Base-by-base conservation (phyloP, 2,797 vertebrate species). In the Zenarchopterus dispar region DNA sequence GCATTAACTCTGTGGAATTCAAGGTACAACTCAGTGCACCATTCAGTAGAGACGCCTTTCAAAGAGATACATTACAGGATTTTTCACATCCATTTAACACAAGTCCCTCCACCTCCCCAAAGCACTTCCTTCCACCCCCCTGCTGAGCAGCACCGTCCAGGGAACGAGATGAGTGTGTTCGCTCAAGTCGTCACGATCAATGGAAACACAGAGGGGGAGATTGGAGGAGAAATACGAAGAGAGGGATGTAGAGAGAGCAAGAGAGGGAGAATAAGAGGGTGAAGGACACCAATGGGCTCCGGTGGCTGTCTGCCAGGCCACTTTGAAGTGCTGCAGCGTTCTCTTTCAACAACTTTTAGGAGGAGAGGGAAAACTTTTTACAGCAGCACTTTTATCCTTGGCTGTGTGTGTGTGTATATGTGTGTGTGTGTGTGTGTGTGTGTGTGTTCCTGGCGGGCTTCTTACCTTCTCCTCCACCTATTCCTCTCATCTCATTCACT, bases 321-420 rank as follows among this genome's bases (percentile, higher is more conserved):
- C 88, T 92, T 92, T 93, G 91, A 93, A 91, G 89, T 92, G 76
- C 84, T 73, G 60, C 85, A 82, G 87, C 64, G 54, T 74, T 89
- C 89, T 89, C 88, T 93, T 90, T 91, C 84, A 89, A 84, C 75
- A 84, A 88, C 88, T 91, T 91, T 91, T 86, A 88, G 86, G 82
- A 87, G 84, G 80, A 82, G 84, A 83, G 74, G 67, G 77, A 66
- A 86, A 85, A 83, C 70, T 87, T 88, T 90, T 87, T 84, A 85
- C 73, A 81, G 76, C 81, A 85, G 65, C 76, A 86, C 86, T 89
- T 92, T 89, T 83, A 89, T 89, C 83, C 84, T 77, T 68, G 39
- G 73, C 70, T 69, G 36, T 8, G 33, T 2, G 49, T 9, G 56
- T 45, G 36, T 8, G 33, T 2, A 46, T 9, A 49, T 45, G 42